Conservation (phyloP, 2,113 vertebrate genomes). For the Pipa parva region DNA sequence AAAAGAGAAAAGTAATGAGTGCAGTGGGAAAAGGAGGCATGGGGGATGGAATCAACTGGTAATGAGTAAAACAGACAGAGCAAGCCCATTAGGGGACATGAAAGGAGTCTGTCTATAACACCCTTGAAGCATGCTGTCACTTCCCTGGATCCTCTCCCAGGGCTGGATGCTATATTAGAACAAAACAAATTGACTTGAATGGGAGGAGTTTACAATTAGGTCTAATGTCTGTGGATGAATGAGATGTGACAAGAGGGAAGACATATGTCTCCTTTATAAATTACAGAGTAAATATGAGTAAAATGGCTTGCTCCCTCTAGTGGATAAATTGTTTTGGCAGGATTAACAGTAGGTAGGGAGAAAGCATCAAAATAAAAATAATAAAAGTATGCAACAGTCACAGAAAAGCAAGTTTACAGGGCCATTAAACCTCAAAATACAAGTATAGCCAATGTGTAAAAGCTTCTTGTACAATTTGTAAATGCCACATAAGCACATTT, state of each 20-base stretch:
- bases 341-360: no score
- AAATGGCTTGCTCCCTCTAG: slow-evolving; percentile 13
- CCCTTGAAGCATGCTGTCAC: slow-evolving; percentile 29
- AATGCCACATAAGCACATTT: no score
- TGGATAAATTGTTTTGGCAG: neutral
- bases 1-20: slow-evolving; percentile 11
- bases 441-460: no score
- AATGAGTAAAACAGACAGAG: slow-evolving; percentile 38
- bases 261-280: no score
- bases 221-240: neutral
- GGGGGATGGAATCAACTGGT: neutral
- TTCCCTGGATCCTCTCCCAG: slow-evolving; percentile 40
- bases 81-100: slow-evolving; percentile 31
- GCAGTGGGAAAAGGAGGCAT: slow-evolving; percentile 1
- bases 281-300: neutral
- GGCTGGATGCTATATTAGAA: neutral
- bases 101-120: slow-evolving; percentile 31
- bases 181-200: slow-evolving; percentile 19
- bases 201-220: slow-evolving; percentile 9
- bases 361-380: no score
- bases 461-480: no score
- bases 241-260: neutral
- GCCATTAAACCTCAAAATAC: no score
- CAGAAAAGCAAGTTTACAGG: no score
- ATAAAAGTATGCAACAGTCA: no score